Percentiles rank a stretch among this genome's conserved stretches.
These are phyloP conservation scores for Halocynthia aurantium DNA, from an alignment of 23 tunicate genomes.

Conservation along the genomic window DNA sequence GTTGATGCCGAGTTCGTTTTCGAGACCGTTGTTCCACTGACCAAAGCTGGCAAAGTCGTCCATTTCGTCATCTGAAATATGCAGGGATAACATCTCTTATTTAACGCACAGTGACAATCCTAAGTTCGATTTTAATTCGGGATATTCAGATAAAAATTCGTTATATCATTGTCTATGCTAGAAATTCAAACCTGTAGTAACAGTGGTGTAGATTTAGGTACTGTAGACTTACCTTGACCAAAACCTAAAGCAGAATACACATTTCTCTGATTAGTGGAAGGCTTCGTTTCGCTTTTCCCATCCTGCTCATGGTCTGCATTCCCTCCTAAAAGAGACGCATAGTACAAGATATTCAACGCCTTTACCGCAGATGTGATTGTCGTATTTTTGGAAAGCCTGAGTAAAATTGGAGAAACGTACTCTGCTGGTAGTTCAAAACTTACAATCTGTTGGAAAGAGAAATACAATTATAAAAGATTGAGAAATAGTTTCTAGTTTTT, in stretches of 20 bases:
- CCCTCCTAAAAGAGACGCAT: constrained; percentile 71
- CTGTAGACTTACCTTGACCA: not conserved
- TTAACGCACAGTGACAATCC: not conserved
- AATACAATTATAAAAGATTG: no score
- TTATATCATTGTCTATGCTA: not conserved
- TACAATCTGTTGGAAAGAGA: no score
- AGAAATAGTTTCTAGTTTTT: no score
- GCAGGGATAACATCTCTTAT: not conserved
- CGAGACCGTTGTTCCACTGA: constrained; percentile 53
- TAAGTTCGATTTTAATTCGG: not conserved
- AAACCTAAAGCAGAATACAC: constrained; percentile 5
- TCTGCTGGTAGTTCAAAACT: no score
- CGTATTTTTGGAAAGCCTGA: constrained; percentile 11
- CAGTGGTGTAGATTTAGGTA: not conserved
- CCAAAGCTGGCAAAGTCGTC: not conserved
- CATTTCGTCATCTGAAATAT: constrained; percentile 15
- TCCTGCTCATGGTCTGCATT: constrained; percentile 18
- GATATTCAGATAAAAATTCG: not conserved
- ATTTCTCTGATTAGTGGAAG: constrained; percentile 1
- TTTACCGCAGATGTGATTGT: constrained; percentile 41
- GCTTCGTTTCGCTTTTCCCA: constrained; percentile 18
- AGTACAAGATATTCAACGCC: constrained; percentile 50
- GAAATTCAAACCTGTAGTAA: not conserved
- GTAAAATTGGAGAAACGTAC: no score
- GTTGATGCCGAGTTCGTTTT: constrained; percentile 30